Evolutionary conservation across 2,113 vertebrate genomes (phyloP).

Genomic region (Rhagologus leucostigma): DNA sequence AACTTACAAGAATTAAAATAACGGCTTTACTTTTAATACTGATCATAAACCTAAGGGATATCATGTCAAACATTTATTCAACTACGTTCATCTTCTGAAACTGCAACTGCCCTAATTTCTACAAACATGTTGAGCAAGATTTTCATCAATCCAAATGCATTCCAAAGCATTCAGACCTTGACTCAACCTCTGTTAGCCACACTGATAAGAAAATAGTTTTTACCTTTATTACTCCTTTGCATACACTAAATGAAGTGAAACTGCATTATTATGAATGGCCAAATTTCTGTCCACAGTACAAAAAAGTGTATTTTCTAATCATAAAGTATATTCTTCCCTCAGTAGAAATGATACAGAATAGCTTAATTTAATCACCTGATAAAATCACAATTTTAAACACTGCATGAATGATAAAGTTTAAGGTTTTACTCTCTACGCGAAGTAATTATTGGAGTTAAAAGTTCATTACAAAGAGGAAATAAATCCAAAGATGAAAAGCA

Average conservation of each 20-base stretch:
- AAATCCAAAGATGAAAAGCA: neutral
- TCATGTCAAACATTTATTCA: neutral
- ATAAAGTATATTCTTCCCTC: conserved; percentile 5
- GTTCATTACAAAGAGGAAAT: conserved; percentile 48
- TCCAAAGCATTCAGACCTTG: neutral
- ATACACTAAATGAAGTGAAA: neutral
- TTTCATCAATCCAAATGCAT: no score
- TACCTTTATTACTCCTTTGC: neutral
- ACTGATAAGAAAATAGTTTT: neutral
- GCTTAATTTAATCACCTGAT: conserved; percentile 38
- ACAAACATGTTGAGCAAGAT: neutral
- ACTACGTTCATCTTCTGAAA: neutral
- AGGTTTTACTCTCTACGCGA: conserved; percentile 51
- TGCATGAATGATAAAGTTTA: conserved; percentile 49
- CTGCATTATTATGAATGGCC: neutral
- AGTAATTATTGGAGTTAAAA: conserved; percentile 51
- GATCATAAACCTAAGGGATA: neutral
- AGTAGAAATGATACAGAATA: conserved; percentile 48
- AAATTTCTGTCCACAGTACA: neutral
- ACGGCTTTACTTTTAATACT: neutral
- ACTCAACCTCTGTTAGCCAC: neutral
- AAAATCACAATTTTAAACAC: conserved; percentile 47
- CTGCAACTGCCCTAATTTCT: neutral
- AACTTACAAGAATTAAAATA: neutral
- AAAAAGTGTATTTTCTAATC: neutral